A percentile compares a stretch with the other conserved stretches of the same genome.
Evolutionary conservation across 2,797 vertebrate genomes (phyloP).

Genomic region (Cryptoprocta ferox): DNA sequence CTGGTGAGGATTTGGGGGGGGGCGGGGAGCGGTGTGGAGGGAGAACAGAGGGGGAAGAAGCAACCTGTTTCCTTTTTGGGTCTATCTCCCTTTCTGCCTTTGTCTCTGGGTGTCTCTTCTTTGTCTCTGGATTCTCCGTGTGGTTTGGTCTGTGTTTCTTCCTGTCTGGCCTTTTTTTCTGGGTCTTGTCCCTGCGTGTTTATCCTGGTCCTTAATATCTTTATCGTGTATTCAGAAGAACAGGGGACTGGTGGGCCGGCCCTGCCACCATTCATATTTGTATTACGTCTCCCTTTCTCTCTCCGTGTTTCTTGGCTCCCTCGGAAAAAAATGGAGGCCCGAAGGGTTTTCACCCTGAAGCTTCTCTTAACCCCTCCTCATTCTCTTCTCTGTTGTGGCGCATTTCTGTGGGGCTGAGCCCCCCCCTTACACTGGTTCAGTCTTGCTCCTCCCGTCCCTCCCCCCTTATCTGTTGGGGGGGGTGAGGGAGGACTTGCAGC

Average conservation of each 20-base stretch:
- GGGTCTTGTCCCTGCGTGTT: background rate
- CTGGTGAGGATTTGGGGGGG: conserved; percentile 85
- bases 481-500: background rate
- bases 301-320: background rate
- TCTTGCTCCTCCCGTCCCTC: too few species aligned
- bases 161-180: background rate
- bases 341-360: background rate
- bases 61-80: background rate
- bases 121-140: background rate
- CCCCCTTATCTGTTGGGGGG: background rate
- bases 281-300: background rate
- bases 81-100: background rate
- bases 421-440: background rate
- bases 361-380: background rate
- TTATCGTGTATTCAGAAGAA: background rate
- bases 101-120: background rate
- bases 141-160: background rate
- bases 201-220: background rate
- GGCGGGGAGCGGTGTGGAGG: rapidly evolving
- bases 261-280: background rate
- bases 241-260: background rate
- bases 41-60: background rate
- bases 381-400: background rate
- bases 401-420: background rate
- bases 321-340: background rate